Base-by-base conservation (phyloP, 37 sponge, comb jelly and placozoan genomes). In the Spongia lamella region DNA sequence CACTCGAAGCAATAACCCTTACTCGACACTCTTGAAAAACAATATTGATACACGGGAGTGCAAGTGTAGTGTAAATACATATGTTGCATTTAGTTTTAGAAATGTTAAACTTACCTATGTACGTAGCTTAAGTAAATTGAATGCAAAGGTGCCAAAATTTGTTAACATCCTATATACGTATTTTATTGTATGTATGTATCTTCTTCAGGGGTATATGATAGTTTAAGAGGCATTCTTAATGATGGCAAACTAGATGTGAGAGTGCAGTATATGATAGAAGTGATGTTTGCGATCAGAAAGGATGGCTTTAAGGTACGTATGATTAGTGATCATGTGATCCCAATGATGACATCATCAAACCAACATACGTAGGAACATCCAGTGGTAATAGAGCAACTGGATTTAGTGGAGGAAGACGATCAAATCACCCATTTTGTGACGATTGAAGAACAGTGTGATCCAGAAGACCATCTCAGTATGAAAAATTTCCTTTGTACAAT, bases 191-290 rank as follows among this genome's bases (percentile, higher is more conserved):
- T 64, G 25, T 32, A 34, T 32, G 31, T 3, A 32, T 21, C 25
- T 31, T 38, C 27, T 11, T 40, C 33, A 77, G 88, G 87, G 3
- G 80, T 98, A 25, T 95, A 92, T 73, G 99, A 98, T 39, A 90
- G 89, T 0, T 61, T 98, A 30, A 65, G 96, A 22, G 58, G 63
- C 29, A 76, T 95, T 34, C 89, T 98, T 3, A 90, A 94, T 62
- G 89, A 90, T 1, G 93, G 90, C 0, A 83, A 87, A 72, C 52
- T 98, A 32, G 81, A 83, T 38, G 76, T 56, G 7, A 79, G 99
- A 38, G 85, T 92, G 15, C 93, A 95, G 79, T 98, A 98, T 83
- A 95, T 95, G 93, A 92, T 98, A 17, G 99, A 98, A 70, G 93
- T 92, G 32, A 68, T 95, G 77, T 90, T 92, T 73, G 93, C 93